These are phyloP conservation scores for Metopia argyrocephala DNA, from an alignment of 2,888 invertebrate genomes.

Conservation along the genomic window DNA sequence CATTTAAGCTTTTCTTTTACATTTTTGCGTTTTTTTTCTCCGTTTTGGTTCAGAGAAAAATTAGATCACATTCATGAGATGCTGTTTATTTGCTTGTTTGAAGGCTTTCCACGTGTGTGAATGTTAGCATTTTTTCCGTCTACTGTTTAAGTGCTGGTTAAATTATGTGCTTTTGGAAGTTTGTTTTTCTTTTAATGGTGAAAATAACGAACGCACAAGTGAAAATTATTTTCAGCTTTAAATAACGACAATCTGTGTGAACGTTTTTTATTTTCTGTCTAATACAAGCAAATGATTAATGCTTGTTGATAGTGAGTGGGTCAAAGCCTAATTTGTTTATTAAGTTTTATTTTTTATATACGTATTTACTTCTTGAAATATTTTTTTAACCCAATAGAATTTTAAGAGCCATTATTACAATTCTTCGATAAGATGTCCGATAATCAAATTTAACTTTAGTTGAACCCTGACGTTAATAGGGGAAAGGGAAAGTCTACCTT, in stretches of 20 bases:
- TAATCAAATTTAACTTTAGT: too few relatives aligned
- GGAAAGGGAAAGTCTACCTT: too few relatives aligned
- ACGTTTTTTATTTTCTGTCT: conserved; percentile 39
- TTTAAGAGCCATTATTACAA: too few relatives aligned
- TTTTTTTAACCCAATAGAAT: too few relatives aligned
- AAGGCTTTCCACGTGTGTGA: conserved; percentile 30
- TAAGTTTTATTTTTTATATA: too few relatives aligned
- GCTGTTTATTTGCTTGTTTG: not conserved
- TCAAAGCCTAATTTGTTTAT: too few relatives aligned
- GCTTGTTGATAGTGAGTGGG: too few relatives aligned
- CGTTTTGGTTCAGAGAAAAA: too few relatives aligned
- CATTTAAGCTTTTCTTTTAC: conserved; percentile 49
- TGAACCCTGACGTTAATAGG: too few relatives aligned
- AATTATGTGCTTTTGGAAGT: not conserved
- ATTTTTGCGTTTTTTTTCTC: not conserved
- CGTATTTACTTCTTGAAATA: too few relatives aligned
- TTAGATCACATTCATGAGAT: conserved; percentile 54
- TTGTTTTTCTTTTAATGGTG: conserved; percentile 46
- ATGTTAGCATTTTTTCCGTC: not conserved
- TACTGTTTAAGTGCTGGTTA: not conserved
- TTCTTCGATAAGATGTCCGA: too few relatives aligned
- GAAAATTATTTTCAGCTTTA: conserved; percentile 56
- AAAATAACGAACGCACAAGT: conserved; percentile 64
- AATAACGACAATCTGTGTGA: conserved; percentile 56
- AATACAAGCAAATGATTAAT: not conserved